These are phyloP conservation scores for Castor canadensis DNA, from an alignment of 2,113 vertebrate species.

Conservation along the genomic window DNA sequence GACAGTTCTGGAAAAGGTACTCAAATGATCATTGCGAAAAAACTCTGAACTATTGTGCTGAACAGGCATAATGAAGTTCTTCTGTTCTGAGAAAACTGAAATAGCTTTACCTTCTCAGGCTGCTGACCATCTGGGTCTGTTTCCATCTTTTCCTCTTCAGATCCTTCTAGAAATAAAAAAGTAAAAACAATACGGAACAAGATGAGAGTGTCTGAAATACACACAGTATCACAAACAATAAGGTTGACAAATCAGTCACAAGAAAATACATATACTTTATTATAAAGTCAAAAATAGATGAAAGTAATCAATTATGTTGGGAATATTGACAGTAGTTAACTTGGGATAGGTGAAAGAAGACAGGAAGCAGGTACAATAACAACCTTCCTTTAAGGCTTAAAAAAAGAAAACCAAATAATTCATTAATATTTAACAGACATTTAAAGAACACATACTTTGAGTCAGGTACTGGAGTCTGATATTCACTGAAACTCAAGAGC, in stretches of 20 bases:
- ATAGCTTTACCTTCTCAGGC: conserved; percentile 90
- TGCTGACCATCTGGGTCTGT: conserved; percentile 91
- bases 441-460: background rate
- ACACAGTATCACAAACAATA: background rate
- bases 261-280: background rate
- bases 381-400: too few relatives aligned
- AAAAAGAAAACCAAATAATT: background rate
- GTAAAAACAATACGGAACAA: background rate
- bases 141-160: conserved; percentile 96
- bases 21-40: background rate
- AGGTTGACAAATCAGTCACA: background rate
- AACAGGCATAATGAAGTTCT: background rate
- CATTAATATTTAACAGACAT: background rate
- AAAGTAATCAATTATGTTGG: background rate
- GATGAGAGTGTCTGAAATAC: background rate
- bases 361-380: background rate
- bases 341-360: background rate
- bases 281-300: background rate
- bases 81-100: background rate
- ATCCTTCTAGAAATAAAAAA: conserved; percentile 79
- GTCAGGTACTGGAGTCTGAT: background rate
- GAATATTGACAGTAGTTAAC: background rate
- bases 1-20: background rate
- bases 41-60: background rate
- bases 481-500: background rate